Percentiles rank a stretch among this genome's conserved stretches.
Evolutionary conservation across 2,888 invertebrate genomes (phyloP).

Genomic region (Apodemia mormo): DNA sequence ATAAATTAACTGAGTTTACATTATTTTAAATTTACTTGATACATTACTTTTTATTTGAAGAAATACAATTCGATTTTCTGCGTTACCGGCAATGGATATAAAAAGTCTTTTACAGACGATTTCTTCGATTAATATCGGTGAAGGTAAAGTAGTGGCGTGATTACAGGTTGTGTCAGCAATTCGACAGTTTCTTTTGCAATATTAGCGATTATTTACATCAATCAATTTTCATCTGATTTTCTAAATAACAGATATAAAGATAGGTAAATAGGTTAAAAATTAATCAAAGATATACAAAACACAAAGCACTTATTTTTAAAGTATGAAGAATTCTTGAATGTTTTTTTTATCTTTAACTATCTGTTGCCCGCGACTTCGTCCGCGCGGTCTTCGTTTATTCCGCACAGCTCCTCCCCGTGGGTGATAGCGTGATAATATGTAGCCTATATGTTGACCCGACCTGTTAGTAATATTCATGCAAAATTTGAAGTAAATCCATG

Average conservation of each 20-base stretch:
- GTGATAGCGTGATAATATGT: too few species aligned
- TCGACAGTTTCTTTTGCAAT: neutral
- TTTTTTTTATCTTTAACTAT: too few species aligned
- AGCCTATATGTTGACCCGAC: too few species aligned
- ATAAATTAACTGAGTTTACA: neutral
- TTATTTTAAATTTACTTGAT: neutral
- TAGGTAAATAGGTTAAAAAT: neutral
- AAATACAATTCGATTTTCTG: neutral
- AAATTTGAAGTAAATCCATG: too few species aligned
- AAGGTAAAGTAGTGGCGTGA: constrained; percentile 1
- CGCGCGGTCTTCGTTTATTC: too few species aligned
- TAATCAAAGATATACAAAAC: neutral
- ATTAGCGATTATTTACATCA: neutral
- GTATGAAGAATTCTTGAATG: neutral
- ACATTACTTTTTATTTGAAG: neutral
- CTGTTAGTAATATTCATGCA: too few species aligned
- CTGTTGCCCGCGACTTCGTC: too few species aligned
- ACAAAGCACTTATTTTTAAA: neutral
- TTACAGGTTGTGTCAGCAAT: neutral
- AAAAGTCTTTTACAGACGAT: neutral
- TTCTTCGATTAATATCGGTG: neutral
- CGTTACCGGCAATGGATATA: neutral
- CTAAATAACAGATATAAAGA: neutral
- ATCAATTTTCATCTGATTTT: neutral
- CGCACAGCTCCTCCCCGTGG: too few species aligned